phyloP scores from a whole-genome alignment of 23 tunicate genomes.

The Clavelina lepadiformis region DNA sequence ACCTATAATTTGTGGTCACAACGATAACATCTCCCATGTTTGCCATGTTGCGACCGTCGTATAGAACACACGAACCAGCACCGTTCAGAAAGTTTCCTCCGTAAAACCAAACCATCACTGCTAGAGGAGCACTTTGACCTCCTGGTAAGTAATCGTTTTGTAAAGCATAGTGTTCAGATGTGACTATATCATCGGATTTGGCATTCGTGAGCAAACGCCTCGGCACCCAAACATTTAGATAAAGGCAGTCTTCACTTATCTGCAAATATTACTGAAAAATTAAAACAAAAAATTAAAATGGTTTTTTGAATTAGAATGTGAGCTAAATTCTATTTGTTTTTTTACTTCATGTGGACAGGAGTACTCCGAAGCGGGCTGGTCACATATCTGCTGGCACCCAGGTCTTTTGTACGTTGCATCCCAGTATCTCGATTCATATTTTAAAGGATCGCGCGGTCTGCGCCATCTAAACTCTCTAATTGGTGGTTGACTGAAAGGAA shows the following conservation, averaged over 20 bases:
- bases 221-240: slow-evolving; percentile 82
- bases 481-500: slow-evolving; percentile 84
- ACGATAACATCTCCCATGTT: slow-evolving; percentile 73
- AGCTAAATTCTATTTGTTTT: background rate
- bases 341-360: slow-evolving; percentile 71
- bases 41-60: slow-evolving; percentile 69
- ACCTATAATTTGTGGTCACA: slow-evolving; percentile 81
- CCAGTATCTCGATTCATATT: slow-evolving; percentile 30
- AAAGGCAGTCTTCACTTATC: slow-evolving; percentile 74
- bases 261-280: background rate
- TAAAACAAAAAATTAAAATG: background rate
- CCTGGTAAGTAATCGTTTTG: slow-evolving; percentile 18
- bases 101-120: slow-evolving; percentile 73
- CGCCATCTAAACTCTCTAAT: slow-evolving; percentile 64
- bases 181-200: slow-evolving; percentile 15
- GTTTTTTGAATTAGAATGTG: no score
- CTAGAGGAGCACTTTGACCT: slow-evolving; percentile 26
- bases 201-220: slow-evolving; percentile 3
- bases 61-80: slow-evolving; percentile 56
- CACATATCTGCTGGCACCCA: slow-evolving; percentile 68
- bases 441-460: slow-evolving; percentile 43
- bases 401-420: slow-evolving; percentile 72
- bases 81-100: slow-evolving; percentile 88
- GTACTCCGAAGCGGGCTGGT: slow-evolving; percentile 57
- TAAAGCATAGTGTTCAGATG: slow-evolving; percentile 35